Conservation (phyloP, 2,888 invertebrate genomes). For the Mallateleia sp. region DNA sequence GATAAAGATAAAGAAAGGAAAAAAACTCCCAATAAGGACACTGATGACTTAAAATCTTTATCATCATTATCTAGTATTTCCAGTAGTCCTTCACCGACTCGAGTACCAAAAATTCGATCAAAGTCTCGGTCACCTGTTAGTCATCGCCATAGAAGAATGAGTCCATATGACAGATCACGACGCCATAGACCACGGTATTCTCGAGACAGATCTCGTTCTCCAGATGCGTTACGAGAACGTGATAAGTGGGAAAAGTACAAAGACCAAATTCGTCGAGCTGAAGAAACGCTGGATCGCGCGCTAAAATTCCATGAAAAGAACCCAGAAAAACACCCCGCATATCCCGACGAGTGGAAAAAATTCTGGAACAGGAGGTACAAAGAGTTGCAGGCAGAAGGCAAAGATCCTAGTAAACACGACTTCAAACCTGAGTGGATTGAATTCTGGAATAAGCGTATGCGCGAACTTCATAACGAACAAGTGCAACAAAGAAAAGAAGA, state of each 20-base stretch:
- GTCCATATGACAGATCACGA: slow-evolving; percentile 63
- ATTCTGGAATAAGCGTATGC: slow-evolving; percentile 96
- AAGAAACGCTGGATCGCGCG: slow-evolving; percentile 92
- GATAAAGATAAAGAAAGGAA: slow-evolving; percentile 81
- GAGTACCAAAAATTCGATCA: slow-evolving; percentile 87
- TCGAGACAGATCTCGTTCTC: slow-evolving; percentile 84
- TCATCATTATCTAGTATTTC: slow-evolving; percentile 91
- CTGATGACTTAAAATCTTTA: slow-evolving; percentile 89
- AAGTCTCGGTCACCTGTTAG: slow-evolving; percentile 85
- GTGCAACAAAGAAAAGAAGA: slow-evolving; percentile 92
- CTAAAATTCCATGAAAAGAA: slow-evolving; percentile 95
- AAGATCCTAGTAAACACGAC: slow-evolving; percentile 95
- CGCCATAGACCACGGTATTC: slow-evolving; percentile 87
- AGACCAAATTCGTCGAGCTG: slow-evolving; percentile 88
- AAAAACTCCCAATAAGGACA: slow-evolving; percentile 70
- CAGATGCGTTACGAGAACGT: slow-evolving; percentile 89
- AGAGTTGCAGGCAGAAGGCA: slow-evolving; percentile 93
- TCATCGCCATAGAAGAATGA: slow-evolving; percentile 81
- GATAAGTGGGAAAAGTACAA: slow-evolving; percentile 91
- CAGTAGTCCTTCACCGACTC: slow-evolving; percentile 89
- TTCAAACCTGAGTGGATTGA: slow-evolving; percentile 97
- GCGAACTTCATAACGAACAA: slow-evolving; percentile 94
- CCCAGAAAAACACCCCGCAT: slow-evolving; percentile 96
- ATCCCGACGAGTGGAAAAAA: slow-evolving; percentile 97
- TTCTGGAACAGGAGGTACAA: slow-evolving; percentile 96